Base-by-base conservation (phyloP, 1,140 invertebrate genomes). In the Aphidius gifuensis region DNA sequence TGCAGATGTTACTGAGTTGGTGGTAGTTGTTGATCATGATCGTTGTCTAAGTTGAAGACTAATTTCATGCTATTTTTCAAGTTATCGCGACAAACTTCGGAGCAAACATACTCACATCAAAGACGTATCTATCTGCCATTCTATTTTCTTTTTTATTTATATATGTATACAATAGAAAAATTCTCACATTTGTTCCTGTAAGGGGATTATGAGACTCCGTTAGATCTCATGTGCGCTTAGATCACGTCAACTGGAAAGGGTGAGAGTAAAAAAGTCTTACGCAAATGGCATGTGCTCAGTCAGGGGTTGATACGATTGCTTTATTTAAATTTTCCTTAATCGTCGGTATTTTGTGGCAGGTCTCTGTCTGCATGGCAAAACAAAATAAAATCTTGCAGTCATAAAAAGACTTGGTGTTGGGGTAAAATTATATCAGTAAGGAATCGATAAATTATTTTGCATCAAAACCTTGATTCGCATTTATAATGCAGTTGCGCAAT, bases 271-370 rank as follows among this genome's bases (percentile, higher is more conserved):
- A 51, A 61, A 61, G 46, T 47, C 45, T 47, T n/a, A 40, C 4
- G 47, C 55, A n/a, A 58, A 61, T 16, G 42, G 21, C 58, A 23
- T 47, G 39, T 6, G n/a, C 32, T 21, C 44, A 6, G 21, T 11
- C 4, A 46, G 49, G 58, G 66, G 65, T 43, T 53, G 42, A 54
- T 42, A 39, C 63, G 64, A 75, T 74, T 73, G 74, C 69, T 69
- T 77, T 78, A 78, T 79, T 79, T 79, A 79, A 78, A 76, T 76
- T 71, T 69, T 67, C 74, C 66, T 68, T 74, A 71, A 79, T 78
- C 74, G 48, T 39, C 42, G 8, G 23, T 32, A 32, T 32, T 32
- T 58, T 51, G 9, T 56, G 42, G 11, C 9, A 9, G 21, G 11
- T 42, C 32, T 55, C 56, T 46, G 16, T 46, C 45, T 50, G 58